Evolutionary conservation across 92 coral and sea anemone species (phyloP).

Genomic region (Hydrozoanthus gracilis): DNA sequence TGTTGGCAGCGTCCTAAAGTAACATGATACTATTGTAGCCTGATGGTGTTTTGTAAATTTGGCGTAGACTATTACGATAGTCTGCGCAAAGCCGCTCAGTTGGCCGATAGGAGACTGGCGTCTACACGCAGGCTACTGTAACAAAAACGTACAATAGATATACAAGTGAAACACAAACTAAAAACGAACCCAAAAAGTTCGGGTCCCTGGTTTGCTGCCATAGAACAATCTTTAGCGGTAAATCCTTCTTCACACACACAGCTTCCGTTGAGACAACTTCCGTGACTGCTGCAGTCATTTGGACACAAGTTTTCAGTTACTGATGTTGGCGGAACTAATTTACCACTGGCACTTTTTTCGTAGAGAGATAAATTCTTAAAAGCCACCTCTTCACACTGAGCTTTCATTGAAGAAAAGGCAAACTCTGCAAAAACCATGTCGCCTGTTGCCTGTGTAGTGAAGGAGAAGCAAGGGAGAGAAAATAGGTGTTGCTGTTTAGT

Average conservation of each 20-base stretch:
- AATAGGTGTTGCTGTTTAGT: too few relatives aligned
- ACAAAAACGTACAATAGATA: too few relatives aligned
- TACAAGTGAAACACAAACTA: too few relatives aligned
- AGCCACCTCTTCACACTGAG: slow-evolving; percentile 57
- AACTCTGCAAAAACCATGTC: slow-evolving; percentile 53
- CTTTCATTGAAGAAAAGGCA: slow-evolving; percentile 59
- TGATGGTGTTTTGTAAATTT: too few relatives aligned
- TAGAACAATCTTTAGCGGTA: slow-evolving; percentile 67
- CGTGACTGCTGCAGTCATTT: slow-evolving; percentile 71
- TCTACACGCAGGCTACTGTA: too few relatives aligned
- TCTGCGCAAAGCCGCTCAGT: too few relatives aligned
- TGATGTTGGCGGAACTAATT: slow-evolving; percentile 54
- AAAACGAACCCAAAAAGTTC: slow-evolving; percentile 45
- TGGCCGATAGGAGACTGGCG: too few relatives aligned
- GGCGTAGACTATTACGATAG: too few relatives aligned
- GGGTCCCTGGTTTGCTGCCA: slow-evolving; percentile 57
- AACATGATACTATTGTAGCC: too few relatives aligned
- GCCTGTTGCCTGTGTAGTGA: slow-evolving; percentile 54
- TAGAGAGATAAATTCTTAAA: slow-evolving; percentile 27
- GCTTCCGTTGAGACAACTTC: slow-evolving; percentile 68
- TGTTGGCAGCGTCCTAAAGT: too few relatives aligned
- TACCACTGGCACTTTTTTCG: slow-evolving; percentile 44
- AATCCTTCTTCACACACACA: slow-evolving; percentile 69
- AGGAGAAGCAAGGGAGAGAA: not conserved
- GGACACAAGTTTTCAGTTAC: slow-evolving; percentile 64